Conservation (phyloP, 2,797 vertebrate genomes). For the Synanceia verrucosa region DNA sequence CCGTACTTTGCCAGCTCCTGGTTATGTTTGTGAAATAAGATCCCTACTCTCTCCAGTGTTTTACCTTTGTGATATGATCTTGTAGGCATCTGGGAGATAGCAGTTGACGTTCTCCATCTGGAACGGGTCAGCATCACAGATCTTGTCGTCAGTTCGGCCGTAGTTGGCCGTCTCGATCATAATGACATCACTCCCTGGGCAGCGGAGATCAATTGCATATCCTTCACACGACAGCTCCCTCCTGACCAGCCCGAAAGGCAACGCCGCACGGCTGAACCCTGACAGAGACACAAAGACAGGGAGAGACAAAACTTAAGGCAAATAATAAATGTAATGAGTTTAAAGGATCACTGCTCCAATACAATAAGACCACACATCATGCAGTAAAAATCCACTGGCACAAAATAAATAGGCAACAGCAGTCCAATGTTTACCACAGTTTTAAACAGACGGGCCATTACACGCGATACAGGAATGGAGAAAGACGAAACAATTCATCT, state of each 20-base stretch:
- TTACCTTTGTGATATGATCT: slow-evolving; percentile 99
- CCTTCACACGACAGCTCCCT: slow-evolving; percentile 98
- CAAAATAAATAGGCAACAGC: slow-evolving; percentile 69
- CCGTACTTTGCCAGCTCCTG: slow-evolving; percentile 47
- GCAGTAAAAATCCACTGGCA: slow-evolving; percentile 63
- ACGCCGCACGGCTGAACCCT: slow-evolving; percentile 96
- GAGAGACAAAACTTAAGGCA: slow-evolving; percentile 36
- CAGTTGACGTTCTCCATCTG: slow-evolving; percentile 99
- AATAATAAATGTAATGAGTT: slow-evolving; percentile 50
- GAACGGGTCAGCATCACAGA: slow-evolving; percentile 98
- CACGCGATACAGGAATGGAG: slow-evolving; percentile 57
- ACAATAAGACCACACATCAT: slow-evolving; percentile 69
- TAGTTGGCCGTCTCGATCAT: slow-evolving; percentile 99
- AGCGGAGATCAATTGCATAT: slow-evolving; percentile 97
- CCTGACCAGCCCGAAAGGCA: slow-evolving; percentile 96
- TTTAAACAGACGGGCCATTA: slow-evolving; percentile 70
- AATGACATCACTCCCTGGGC: slow-evolving; percentile 98
- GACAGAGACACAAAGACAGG: slow-evolving; percentile 31
- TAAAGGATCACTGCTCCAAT: slow-evolving; percentile 47
- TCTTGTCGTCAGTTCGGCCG: slow-evolving; percentile 98
- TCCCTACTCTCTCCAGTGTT: slow-evolving; percentile 31
- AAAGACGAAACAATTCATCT: slow-evolving; percentile 68
- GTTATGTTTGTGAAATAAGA: slow-evolving; percentile 67
- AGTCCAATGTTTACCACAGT: slow-evolving; percentile 73
- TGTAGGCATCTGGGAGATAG: slow-evolving; percentile 99